A percentile compares a stretch with the other conserved stretches of the same genome.
These are phyloP conservation scores for Athalia rosae DNA, from an alignment of 2,888 invertebrate species.

Conservation along the genomic window DNA sequence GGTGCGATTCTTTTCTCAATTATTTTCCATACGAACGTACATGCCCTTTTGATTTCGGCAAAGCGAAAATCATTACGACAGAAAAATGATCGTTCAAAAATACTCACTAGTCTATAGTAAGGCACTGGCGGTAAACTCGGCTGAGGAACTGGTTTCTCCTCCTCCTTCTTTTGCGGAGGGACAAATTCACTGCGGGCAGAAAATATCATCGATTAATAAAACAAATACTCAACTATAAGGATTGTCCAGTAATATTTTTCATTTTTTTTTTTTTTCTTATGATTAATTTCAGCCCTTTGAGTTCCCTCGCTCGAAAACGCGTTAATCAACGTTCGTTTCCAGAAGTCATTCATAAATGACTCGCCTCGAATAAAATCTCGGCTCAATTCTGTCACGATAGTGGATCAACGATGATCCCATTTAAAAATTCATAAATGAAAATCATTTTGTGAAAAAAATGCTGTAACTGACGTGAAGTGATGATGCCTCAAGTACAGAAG, in stretches of 20 bases:
- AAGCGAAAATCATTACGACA: neutral
- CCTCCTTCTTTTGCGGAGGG: conserved; percentile 69
- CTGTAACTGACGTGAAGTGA: neutral
- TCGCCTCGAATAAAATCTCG: too few relatives aligned
- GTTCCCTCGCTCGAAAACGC: too few relatives aligned
- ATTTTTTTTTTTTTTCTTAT: neutral
- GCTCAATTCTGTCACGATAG: too few relatives aligned
- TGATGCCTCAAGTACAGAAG: neutral
- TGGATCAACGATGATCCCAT: neutral
- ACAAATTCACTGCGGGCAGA: conserved; percentile 71
- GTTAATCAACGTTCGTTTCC: too few relatives aligned
- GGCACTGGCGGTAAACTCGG: conserved; percentile 65
- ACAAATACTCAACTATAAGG: neutral
- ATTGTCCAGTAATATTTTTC: neutral
- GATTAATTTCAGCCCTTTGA: neutral
- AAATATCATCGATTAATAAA: conserved; percentile 46
- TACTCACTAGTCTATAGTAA: conserved; percentile 69
- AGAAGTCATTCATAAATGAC: too few relatives aligned
- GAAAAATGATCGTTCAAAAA: conserved; percentile 26
- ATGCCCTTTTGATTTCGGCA: too few relatives aligned
- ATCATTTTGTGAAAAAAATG: too few relatives aligned
- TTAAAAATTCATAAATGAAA: neutral
- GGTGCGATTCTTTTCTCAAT: too few relatives aligned
- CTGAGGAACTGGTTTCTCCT: conserved; percentile 60
- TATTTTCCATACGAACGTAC: too few relatives aligned